phyloP scores from a whole-genome alignment of 2,113 vertebrate species.

The Boleophthalmus pectinirostris region DNA sequence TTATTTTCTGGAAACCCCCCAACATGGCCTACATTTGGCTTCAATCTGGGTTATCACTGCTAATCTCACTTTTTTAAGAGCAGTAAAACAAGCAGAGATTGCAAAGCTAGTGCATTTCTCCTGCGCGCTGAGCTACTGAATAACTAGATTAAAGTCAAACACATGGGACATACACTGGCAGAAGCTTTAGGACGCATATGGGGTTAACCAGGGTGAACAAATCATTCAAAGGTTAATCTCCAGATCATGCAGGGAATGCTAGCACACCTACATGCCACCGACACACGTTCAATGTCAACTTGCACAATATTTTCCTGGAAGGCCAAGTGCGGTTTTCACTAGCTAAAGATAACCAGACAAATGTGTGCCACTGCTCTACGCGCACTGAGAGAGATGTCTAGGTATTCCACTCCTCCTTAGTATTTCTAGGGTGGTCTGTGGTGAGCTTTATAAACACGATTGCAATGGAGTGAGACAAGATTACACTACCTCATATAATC shows the following conservation, averaged over 20 bases:
- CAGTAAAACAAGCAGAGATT: conserved; percentile 16
- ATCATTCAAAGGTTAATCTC: conserved; percentile 49
- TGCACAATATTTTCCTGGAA: conserved; percentile 3
- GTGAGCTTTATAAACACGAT: neutral
- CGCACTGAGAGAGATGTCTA: neutral
- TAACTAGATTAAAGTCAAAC: conserved; percentile 35
- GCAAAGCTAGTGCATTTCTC: neutral
- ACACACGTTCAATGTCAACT: conserved; percentile 5
- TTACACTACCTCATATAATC: neutral
- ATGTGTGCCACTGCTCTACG: neutral
- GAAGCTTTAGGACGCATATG: conserved; percentile 28
- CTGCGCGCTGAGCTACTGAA: conserved; percentile 5
- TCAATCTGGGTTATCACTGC: neutral
- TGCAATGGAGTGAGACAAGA: neutral
- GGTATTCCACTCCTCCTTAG: neutral
- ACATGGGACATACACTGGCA: conserved; percentile 14
- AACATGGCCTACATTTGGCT: conserved; percentile 1
- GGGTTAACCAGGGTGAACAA: conserved; percentile 41
- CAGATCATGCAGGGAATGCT: conserved; percentile 23
- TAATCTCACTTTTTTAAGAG: conserved; percentile 8
- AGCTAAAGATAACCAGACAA: conserved; percentile 5
- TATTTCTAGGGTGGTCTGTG: neutral
- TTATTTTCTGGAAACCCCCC: conserved; percentile 4
- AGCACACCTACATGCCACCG: conserved; percentile 21
- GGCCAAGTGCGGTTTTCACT: neutral